Percentiles rank a stretch among this genome's conserved stretches.
Evolutionary conservation across 2,113 vertebrate genomes (phyloP).

Genomic region (Triplophysa dalaica): DNA sequence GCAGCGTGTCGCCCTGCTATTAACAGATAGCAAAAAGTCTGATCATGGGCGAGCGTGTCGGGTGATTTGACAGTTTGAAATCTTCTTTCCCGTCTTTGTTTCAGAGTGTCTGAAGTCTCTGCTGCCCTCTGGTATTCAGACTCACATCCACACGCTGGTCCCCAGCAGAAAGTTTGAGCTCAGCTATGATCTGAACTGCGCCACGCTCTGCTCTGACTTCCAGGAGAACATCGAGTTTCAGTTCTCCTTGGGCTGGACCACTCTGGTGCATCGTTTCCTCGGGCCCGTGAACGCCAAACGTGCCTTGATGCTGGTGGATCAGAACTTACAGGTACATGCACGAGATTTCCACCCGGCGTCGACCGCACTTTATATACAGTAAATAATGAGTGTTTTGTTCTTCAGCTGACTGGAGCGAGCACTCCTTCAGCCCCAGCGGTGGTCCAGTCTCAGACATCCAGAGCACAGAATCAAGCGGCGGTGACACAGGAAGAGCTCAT

Average conservation of each 20-base stretch:
- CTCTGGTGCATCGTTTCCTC: slow-evolving; percentile 88
- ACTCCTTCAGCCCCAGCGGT: slow-evolving; percentile 74
- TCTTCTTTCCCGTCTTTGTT: slow-evolving; percentile 10
- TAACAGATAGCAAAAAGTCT: too few species aligned
- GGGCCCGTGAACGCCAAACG: slow-evolving; percentile 84
- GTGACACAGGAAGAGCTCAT: slow-evolving; percentile 84
- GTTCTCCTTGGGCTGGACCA: slow-evolving; percentile 90
- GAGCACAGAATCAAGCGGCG: slow-evolving; percentile 64
- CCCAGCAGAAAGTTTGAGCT: slow-evolving; percentile 93
- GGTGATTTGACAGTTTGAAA: too few species aligned
- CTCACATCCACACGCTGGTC: slow-evolving; percentile 82
- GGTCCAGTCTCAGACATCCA: slow-evolving; percentile 58
- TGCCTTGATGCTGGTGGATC: slow-evolving; percentile 83
- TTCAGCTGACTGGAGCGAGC: slow-evolving; percentile 76
- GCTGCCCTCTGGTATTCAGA: slow-evolving; percentile 82
- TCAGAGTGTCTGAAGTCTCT: slow-evolving; percentile 89
- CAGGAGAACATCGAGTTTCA: slow-evolving; percentile 94
- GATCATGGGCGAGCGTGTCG: too few species aligned
- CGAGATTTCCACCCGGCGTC: too few species aligned
- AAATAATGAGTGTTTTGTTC: neutral
- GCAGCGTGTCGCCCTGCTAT: too few species aligned
- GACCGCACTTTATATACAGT: neutral
- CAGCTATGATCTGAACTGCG: slow-evolving; percentile 93
- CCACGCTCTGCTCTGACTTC: slow-evolving; percentile 90
- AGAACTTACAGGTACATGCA: slow-evolving; percentile 75